Conservation (phyloP, 2,797 vertebrate species). For the Pagetopsis macropterus region DNA sequence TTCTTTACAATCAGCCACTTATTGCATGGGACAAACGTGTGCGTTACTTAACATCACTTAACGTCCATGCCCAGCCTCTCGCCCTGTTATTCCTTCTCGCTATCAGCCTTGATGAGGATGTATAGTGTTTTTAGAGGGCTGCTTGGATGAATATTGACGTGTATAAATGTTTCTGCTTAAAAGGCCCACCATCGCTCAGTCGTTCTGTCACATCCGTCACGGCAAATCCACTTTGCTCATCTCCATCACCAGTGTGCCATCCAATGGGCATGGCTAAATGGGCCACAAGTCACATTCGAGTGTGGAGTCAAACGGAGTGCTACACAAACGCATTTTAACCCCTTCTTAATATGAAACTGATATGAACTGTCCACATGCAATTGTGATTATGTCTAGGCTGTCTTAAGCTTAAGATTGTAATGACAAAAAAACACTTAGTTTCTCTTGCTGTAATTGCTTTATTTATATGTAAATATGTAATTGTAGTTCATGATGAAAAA, state of each 20-base stretch:
- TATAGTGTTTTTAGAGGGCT: conserved; percentile 56
- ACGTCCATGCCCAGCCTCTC: conserved; percentile 8
- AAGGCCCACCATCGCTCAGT: conserved; percentile 58
- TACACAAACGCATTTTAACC: conserved; percentile 27
- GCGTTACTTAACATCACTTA: conserved; percentile 18
- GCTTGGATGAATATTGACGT: conserved; percentile 68
- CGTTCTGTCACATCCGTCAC: conserved; percentile 75
- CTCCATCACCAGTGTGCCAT: conserved; percentile 47
- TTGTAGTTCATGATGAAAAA: not conserved
- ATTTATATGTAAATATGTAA: not conserved
- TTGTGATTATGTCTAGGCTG: conserved; percentile 10
- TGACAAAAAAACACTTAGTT: not conserved
- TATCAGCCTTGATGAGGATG: conserved; percentile 48
- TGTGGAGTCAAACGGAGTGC: conserved; percentile 17
- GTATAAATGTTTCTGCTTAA: conserved; percentile 70
- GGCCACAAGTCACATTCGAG: conserved; percentile 32
- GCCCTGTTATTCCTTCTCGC: conserved; percentile 17
- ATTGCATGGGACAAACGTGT: conserved; percentile 12
- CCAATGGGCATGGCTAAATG: conserved; percentile 50
- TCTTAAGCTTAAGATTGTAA: too few species aligned
- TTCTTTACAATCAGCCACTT: conserved; percentile 31
- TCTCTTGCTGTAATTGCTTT: conserved; percentile 10
- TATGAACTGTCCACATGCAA: conserved; percentile 8
- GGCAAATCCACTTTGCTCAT: conserved; percentile 73
- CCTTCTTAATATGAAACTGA: conserved; percentile 34